Base-by-base conservation (phyloP, 2,888 invertebrate species). In the Drosophila heteroneura region DNA sequence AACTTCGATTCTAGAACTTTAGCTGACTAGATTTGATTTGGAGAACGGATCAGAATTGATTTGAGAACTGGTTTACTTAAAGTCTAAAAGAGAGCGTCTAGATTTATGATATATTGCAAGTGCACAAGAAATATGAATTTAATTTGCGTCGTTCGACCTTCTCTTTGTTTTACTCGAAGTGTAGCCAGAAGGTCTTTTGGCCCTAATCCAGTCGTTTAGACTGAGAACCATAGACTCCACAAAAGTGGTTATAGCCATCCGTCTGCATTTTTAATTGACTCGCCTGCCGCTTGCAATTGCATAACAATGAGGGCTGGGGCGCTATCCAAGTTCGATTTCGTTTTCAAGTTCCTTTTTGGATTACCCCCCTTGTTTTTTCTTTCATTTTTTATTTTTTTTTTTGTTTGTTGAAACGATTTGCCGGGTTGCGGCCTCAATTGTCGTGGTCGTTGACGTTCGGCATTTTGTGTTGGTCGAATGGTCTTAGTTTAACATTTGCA, bases 371-470 rank as follows among this genome's bases (percentile, higher is more conserved):
- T 19, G 19, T 32, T 60, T 39, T 37, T 35, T 2, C 22, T 33
- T 57, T 41, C n/a, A 22, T 22, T 30, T 60, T 33, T 33, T n/a
- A n/a, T n/a, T n/a, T 28, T 26, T 57, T 35, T 32, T 39, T 19
- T 30, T 5, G n/a, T 26, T n/a, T 41, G 30, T 41, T 28, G 37
- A 28, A 57, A 30, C 57, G 57, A 33, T 57, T 70, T 75, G 53
- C 47, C 81, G 89, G 84, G 86, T 86, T 87, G 85, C 83, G 79
- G 85, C 84, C 90, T 80, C 85, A 85, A 90, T 88, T 81, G 85
- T 85, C 90, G 74, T 79, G 65, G 69, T 70, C 67, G 79, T 80
- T 82, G 80, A 79, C 79, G 80, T 80, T 74, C 59, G 60, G 57
- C 76, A 70, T 74, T 74, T 62, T 74, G 68, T 74, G 53, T 39